Percentiles rank a stretch among this genome's conserved stretches.
Evolutionary conservation across 2,888 invertebrate genomes (phyloP).

Genomic region (Mesorhabditis spiculigera): DNA sequence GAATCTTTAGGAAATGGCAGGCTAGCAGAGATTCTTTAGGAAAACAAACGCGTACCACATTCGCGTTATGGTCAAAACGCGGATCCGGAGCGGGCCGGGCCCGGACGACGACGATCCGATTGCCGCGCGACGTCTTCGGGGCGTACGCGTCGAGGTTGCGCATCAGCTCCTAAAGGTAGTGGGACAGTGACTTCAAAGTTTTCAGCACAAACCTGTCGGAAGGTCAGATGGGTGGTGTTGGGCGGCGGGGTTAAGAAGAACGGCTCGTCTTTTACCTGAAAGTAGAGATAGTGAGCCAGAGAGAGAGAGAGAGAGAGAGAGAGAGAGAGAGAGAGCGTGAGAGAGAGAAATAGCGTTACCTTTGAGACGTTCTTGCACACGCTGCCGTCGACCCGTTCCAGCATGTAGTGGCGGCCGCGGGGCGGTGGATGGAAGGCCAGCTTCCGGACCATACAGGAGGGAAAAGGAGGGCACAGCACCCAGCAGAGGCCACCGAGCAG

Average conservation of each 20-base stretch:
- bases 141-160: background rate
- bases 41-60: background rate
- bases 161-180: background rate
- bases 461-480: conserved; percentile 46
- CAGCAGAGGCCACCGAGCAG: conserved; percentile 36
- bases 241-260: conserved; percentile 6
- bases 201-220: background rate
- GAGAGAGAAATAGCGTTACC: background rate
- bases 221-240: background rate
- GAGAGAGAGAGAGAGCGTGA: background rate
- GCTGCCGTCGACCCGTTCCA: conserved; percentile 16
- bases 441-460: conserved; percentile 41
- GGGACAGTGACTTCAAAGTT: background rate
- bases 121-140: background rate
- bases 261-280: conserved; percentile 7
- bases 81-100: conserved; percentile 8
- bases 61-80: conserved; percentile 14
- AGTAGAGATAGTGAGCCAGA: background rate
- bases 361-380: conserved; percentile 16
- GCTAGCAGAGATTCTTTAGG: no score
- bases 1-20: no score
- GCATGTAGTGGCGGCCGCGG: conserved; percentile 16
- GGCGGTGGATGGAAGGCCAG: conserved; percentile 48
- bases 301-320: background rate
- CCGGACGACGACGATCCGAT: conserved; percentile 11